Conservation (phyloP, 2,888 invertebrate genomes). For the Hypomecis punctinalis region DNA sequence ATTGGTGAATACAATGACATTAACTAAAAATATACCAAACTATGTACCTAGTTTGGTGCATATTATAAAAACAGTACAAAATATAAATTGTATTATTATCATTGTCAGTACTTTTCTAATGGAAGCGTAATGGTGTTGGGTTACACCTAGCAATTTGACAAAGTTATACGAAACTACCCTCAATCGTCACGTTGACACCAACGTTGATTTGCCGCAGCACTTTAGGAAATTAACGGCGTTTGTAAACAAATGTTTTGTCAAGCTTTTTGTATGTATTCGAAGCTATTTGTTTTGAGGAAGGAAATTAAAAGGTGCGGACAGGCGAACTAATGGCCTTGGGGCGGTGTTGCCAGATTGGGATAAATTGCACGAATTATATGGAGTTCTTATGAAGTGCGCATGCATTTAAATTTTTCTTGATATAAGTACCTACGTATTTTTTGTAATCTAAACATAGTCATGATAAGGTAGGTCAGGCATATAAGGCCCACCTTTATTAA, state of each 20-base stretch:
- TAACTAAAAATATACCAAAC: no score
- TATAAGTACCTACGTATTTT: background rate
- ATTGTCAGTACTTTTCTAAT: constrained; percentile 16
- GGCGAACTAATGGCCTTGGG: constrained; percentile 46
- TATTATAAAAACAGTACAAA: background rate
- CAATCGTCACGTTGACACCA: constrained; percentile 15
- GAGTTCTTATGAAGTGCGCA: background rate
- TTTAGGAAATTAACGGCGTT: constrained; percentile 51
- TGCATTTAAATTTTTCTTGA: no score
- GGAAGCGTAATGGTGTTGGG: constrained; percentile 22
- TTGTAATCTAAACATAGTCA: background rate
- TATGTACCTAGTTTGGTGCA: no score
- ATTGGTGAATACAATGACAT: no score
- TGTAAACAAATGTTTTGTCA: constrained; percentile 41
- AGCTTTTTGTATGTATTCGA: constrained; percentile 36
- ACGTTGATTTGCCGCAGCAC: constrained; percentile 50
- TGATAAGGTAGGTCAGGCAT: no score
- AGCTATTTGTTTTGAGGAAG: constrained; percentile 49
- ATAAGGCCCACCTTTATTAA: no score
- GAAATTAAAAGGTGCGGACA: constrained; percentile 55
- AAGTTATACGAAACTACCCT: constrained; percentile 26
- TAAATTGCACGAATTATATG: constrained; percentile 2
- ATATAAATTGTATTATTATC: background rate
- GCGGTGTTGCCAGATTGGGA: constrained; percentile 13
- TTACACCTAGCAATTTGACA: constrained; percentile 31